A percentile compares a stretch with the other conserved stretches of the same genome.
phyloP scores from a whole-genome alignment of 1,140 invertebrate species.

The Ceratoteleas bidentatus region DNA sequence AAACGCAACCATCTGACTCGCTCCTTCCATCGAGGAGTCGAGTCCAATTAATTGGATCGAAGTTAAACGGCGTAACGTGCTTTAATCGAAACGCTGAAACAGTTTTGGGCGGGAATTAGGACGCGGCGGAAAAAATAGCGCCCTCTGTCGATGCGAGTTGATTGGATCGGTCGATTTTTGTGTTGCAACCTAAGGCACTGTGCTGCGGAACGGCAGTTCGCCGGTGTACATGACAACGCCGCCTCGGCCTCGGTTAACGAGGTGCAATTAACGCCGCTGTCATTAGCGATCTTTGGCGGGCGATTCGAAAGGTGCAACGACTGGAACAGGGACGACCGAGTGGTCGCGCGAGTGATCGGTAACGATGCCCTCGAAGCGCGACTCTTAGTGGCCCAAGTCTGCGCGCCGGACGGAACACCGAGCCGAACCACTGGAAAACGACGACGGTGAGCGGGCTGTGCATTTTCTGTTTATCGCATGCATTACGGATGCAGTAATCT shows the following conservation, averaged over 20 bases:
- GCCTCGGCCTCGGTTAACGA: slow-evolving; percentile 66
- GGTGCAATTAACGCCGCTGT: slow-evolving; percentile 68
- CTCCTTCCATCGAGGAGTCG: no score
- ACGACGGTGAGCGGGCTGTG: not conserved
- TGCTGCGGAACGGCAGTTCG: no score
- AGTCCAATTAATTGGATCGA: slow-evolving; percentile 44
- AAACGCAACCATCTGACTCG: no score
- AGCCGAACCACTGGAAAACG: slow-evolving; percentile 9
- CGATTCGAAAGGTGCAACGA: slow-evolving; percentile 32
- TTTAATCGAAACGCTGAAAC: slow-evolving; percentile 24
- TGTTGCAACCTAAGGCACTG: slow-evolving; percentile 52
- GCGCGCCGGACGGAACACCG: not conserved
- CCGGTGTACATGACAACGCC: slow-evolving; percentile 35
- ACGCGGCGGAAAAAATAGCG: slow-evolving; percentile 30
- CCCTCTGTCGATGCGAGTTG: slow-evolving; percentile 49
- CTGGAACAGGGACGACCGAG: slow-evolving; percentile 24
- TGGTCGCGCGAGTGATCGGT: slow-evolving; percentile 18
- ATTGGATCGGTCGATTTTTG: slow-evolving; percentile 56
- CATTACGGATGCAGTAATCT: slow-evolving; percentile 2
- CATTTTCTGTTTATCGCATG: not conserved
- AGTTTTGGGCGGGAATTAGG: slow-evolving; percentile 17
- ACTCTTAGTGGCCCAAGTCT: not conserved
- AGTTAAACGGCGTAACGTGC: slow-evolving; percentile 25
- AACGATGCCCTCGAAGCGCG: slow-evolving; percentile 14
- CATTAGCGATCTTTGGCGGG: slow-evolving; percentile 60